Base-by-base conservation (phyloP, 2,888 invertebrate species). In the Diadegma fenestrale region DNA sequence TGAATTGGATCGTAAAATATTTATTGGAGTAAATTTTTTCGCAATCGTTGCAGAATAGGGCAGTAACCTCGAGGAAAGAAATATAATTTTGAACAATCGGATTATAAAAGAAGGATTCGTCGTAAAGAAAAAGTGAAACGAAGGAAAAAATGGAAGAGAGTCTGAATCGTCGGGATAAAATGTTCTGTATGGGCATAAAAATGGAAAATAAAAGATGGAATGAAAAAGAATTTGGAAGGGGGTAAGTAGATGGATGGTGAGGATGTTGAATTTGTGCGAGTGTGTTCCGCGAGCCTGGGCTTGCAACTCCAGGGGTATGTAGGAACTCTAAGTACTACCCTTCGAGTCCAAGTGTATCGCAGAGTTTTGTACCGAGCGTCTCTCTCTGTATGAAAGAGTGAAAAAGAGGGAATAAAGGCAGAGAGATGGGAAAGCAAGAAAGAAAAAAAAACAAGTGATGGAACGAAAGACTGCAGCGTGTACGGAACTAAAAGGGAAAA, bases 221-320 rank as follows among this genome's bases (percentile, higher is more conserved):
- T 26, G 12, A 80, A 76, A 82, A 81, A 78, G 54, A 71, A 82
- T 69, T 80, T 66, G 80, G 66, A 82, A 85, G 82, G 82, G 64
- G 80, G 66, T 82, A 85, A 76, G 71, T 85, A 73, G 66, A 82
- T 80, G 85, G 63, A 80, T 82, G 41, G 82, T 33, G 61, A 43
- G 10, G 76, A 71, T 30, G 85, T 58, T 80, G 79, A 82, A 80
- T 85, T 82, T 76, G 66, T 61, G 33, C 41, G 58, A 82, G 82
- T 71, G 79, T 48, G 69, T 82, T 82, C 33, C 69, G 33, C 30
- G 79, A 51, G 71, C 26, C 45, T 71, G 17, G 71, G 71, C 58
- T 45, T 61, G 72, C 54, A 71, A 81, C n/a, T 48, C 6, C 69
- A 71, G 14, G 71, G 76, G 69, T 30, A 66, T 22, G 51, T n/a